phyloP scores from a whole-genome alignment of 2,888 invertebrate species.

The Heliconius ethilla region DNA sequence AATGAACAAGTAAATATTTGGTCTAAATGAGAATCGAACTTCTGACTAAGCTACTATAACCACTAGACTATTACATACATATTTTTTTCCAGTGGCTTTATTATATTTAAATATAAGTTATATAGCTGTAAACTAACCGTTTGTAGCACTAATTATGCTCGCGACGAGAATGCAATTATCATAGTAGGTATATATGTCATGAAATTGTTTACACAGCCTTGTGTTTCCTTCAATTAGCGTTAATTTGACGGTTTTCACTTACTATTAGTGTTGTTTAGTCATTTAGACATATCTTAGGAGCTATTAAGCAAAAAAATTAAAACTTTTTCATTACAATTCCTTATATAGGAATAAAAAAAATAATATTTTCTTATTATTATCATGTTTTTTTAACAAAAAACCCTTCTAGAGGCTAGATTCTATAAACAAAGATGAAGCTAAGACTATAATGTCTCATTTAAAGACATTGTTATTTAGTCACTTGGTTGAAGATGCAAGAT shows the following conservation, averaged over 20 bases:
- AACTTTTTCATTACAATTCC: not conserved
- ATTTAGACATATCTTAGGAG: not conserved
- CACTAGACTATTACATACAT: not conserved
- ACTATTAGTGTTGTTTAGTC: slow-evolving; percentile 11
- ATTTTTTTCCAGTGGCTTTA: not conserved
- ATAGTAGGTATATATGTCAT: slow-evolving; percentile 33
- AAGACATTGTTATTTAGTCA: not conserved
- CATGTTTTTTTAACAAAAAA: not conserved
- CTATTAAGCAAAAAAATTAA: not conserved
- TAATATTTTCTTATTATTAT: not conserved
- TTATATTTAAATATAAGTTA: not conserved
- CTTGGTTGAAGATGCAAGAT: not conserved
- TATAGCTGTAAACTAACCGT: slow-evolving; percentile 8
- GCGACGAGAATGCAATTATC: slow-evolving; percentile 39
- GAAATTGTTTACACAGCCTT: slow-evolving; percentile 38
- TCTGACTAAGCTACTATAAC: not conserved
- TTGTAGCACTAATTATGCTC: slow-evolving; percentile 34
- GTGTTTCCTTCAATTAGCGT: slow-evolving; percentile 28
- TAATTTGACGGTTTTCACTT: slow-evolving; percentile 2
- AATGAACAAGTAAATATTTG: not conserved
- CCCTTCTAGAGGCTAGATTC: not conserved
- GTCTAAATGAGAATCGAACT: not conserved
- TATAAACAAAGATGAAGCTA: not conserved
- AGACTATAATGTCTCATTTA: not conserved
- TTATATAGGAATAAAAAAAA: not conserved